These are phyloP conservation scores for Epizoanthus scotinus DNA, from an alignment of 92 coral and sea anemone genomes.

Conservation along the genomic window DNA sequence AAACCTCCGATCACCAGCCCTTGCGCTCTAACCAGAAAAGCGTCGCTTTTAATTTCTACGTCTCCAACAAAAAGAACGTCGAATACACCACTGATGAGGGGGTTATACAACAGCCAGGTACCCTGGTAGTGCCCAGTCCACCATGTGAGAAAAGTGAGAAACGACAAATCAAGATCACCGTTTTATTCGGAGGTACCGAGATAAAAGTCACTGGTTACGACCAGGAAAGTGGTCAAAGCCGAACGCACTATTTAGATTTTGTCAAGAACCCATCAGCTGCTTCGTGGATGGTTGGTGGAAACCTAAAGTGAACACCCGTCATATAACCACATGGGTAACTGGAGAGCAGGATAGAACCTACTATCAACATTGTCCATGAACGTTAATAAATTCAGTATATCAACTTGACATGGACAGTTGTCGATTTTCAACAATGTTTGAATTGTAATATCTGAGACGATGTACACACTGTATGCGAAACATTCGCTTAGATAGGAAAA, in stretches of 20 bases:
- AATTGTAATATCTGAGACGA: too few relatives aligned
- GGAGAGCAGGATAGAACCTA: too few relatives aligned
- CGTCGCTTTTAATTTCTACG: conserved; percentile 53
- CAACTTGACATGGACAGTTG: too few relatives aligned
- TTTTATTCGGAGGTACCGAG: conserved; percentile 71
- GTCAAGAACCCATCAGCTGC: background rate
- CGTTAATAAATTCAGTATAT: too few relatives aligned
- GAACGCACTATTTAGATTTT: conserved; percentile 2
- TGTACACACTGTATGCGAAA: too few relatives aligned
- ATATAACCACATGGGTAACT: too few relatives aligned
- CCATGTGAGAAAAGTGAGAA: conserved; percentile 45
- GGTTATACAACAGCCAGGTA: conserved; percentile 38
- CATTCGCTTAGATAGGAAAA: too few relatives aligned
- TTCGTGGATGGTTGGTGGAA: background rate
- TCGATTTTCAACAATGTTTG: too few relatives aligned
- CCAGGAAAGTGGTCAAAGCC: conserved; percentile 22
- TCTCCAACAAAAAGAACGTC: conserved; percentile 41
- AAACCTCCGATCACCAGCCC: conserved; percentile 38
- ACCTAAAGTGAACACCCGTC: too few relatives aligned
- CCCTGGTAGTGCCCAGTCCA: conserved; percentile 47
- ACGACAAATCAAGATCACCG: conserved; percentile 44
- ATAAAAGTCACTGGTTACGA: conserved; percentile 57
- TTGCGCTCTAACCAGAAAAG: conserved; percentile 34
- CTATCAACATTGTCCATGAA: too few relatives aligned
- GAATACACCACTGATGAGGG: conserved; percentile 52